phyloP scores from a whole-genome alignment of 2,888 invertebrate genomes.

The Theretra japonica region DNA sequence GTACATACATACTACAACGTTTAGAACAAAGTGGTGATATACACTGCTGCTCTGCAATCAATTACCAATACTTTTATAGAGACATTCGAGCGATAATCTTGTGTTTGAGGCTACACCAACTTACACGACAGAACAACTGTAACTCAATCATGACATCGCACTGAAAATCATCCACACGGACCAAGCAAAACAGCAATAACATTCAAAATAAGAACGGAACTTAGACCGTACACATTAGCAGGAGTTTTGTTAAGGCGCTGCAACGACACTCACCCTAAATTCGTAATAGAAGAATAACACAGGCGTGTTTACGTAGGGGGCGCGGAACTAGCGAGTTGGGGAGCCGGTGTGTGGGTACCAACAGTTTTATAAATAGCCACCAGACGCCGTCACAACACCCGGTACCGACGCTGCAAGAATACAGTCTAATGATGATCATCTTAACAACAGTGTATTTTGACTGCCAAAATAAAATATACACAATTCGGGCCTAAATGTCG shows the following conservation, averaged over 20 bases:
- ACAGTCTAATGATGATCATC: slow-evolving; percentile 43
- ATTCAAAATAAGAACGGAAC: not conserved
- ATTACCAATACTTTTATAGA: too few species aligned
- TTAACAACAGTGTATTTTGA: slow-evolving; percentile 30
- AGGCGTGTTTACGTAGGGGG: slow-evolving; percentile 22
- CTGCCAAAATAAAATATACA: slow-evolving; percentile 14
- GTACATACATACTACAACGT: not conserved
- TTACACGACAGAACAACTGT: too few species aligned
- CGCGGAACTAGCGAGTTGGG: slow-evolving; percentile 3
- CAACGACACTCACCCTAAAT: slow-evolving; percentile 21
- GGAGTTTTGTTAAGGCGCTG: slow-evolving; percentile 14
- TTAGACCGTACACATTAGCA: not conserved
- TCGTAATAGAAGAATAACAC: slow-evolving; percentile 26
- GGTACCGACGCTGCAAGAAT: slow-evolving; percentile 40
- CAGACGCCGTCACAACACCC: slow-evolving; percentile 52
- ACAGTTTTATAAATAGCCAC: slow-evolving; percentile 51
- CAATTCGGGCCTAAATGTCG: not conserved
- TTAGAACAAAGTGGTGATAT: not conserved
- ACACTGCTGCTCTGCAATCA: not conserved
- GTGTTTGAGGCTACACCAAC: too few species aligned
- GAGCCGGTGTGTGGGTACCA: slow-evolving; percentile 34
- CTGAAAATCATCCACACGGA: not conserved
- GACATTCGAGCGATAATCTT: too few species aligned
- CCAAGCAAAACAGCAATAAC: not conserved
- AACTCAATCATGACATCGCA: not conserved